These are phyloP conservation scores for Hyperoodon ampullatus DNA, from an alignment of 2,113 vertebrate species.

Conservation along the genomic window DNA sequence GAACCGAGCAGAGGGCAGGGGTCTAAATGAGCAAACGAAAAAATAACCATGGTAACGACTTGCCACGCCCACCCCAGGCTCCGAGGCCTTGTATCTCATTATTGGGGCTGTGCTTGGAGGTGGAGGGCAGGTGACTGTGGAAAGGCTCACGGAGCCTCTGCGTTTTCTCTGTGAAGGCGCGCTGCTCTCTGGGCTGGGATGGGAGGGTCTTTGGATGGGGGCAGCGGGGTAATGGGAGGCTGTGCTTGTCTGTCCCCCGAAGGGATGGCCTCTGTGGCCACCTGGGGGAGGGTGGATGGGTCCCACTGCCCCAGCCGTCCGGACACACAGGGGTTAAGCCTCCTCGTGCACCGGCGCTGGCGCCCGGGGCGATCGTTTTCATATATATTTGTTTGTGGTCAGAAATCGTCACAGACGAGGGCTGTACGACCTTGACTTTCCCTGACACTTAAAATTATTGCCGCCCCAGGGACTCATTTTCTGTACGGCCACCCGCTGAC, in stretches of 20 bases:
- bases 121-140: neutral
- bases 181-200: neutral
- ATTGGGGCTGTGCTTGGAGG: neutral
- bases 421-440: constrained; percentile 85
- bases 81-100: neutral
- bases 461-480: constrained; percentile 86
- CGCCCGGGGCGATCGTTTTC: constrained; percentile 77
- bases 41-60: neutral
- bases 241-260: neutral
- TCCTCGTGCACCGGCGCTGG: constrained; percentile 47
- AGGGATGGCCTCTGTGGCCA: neutral
- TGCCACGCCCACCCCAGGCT: neutral
- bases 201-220: neutral
- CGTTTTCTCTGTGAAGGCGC: neutral
- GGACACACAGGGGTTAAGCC: constrained; percentile 76
- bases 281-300: neutral
- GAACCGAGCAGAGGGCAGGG: neutral
- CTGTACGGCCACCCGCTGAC: constrained; percentile 82
- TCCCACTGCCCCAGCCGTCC: constrained; percentile 49
- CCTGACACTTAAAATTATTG: constrained; percentile 86
- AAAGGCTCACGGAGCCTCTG: neutral
- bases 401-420: constrained; percentile 80
- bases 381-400: constrained; percentile 83
- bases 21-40: neutral
- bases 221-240: neutral